Percentiles rank a stretch among this genome's conserved stretches.
phyloP scores from a whole-genome alignment of 2,888 invertebrate species.

The Phyllotreta cruciferae region DNA sequence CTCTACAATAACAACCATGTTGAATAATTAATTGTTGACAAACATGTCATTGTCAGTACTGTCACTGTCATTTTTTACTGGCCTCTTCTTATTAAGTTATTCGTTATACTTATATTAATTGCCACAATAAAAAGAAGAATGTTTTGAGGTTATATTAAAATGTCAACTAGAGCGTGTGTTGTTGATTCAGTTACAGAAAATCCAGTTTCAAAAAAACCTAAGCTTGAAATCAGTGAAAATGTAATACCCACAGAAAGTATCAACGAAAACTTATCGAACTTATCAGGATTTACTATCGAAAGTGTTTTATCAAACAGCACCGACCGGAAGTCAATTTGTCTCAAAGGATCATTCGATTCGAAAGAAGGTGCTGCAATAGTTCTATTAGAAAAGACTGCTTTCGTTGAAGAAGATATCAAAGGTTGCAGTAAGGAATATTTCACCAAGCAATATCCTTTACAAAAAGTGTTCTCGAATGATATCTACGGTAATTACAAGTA shows the following conservation, averaged over 20 bases:
- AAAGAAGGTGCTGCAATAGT: constrained; percentile 73
- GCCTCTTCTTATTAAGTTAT: no score
- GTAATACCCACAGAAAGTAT: constrained; percentile 39
- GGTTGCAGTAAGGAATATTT: constrained; percentile 64
- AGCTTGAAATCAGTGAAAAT: constrained; percentile 38
- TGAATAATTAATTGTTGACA: no score
- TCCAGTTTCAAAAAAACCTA: constrained; percentile 40
- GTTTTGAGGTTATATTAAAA: constrained; percentile 11
- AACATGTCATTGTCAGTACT: no score
- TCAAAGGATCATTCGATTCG: constrained; percentile 73
- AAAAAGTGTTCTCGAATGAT: constrained; percentile 78
- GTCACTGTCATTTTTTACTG: no score
- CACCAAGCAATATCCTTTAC: constrained; percentile 65
- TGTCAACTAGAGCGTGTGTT: constrained; percentile 12
- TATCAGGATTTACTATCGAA: constrained; percentile 72
- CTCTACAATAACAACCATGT: not conserved
- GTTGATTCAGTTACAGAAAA: constrained; percentile 25
- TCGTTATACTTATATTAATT: no score
- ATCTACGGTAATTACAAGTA: constrained; percentile 85
- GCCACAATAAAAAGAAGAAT: constrained; percentile 1
- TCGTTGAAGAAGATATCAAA: constrained; percentile 70
- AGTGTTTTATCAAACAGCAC: constrained; percentile 76
- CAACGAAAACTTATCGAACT: constrained; percentile 58
- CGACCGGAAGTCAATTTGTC: constrained; percentile 72
- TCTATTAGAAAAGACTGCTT: constrained; percentile 82